Evolutionary conservation across 2,888 invertebrate genomes (phyloP).

Genomic region (Noctua pronuba): DNA sequence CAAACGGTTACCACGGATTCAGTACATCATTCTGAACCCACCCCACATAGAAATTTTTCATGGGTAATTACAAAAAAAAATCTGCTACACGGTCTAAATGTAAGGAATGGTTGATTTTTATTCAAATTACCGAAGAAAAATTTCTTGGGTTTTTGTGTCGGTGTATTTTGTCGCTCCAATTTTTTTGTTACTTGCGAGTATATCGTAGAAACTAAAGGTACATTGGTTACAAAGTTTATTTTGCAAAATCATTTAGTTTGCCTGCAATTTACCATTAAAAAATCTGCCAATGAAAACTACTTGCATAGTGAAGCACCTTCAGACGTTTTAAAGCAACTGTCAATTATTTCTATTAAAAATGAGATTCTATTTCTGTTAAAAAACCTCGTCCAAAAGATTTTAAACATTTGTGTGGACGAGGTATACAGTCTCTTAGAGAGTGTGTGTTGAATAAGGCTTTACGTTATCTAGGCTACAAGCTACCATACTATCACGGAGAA

Average conservation of each 20-base stretch:
- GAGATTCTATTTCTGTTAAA: slow-evolving; percentile 29
- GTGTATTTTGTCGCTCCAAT: no score
- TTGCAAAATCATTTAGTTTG: background rate
- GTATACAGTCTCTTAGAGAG: background rate
- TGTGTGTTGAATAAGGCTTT: slow-evolving; percentile 16
- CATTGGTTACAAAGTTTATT: background rate
- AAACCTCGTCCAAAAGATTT: slow-evolving; percentile 30
- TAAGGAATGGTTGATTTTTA: no score
- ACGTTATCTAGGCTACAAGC: slow-evolving; percentile 11
- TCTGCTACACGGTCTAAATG: no score
- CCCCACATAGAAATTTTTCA: no score
- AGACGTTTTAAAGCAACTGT: slow-evolving; percentile 3
- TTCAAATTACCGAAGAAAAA: no score
- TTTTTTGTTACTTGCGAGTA: background rate
- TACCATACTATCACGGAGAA: background rate
- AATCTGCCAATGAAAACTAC: background rate
- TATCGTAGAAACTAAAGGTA: background rate
- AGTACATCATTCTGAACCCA: no score
- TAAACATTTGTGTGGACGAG: slow-evolving; percentile 1
- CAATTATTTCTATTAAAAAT: slow-evolving; percentile 24
- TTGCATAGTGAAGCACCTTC: background rate
- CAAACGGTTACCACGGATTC: no score
- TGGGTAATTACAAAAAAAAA: no score
- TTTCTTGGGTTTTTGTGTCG: no score
- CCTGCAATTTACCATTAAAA: background rate